Base-by-base conservation (phyloP, 1,140 invertebrate genomes). In the Lineus longissimus region DNA sequence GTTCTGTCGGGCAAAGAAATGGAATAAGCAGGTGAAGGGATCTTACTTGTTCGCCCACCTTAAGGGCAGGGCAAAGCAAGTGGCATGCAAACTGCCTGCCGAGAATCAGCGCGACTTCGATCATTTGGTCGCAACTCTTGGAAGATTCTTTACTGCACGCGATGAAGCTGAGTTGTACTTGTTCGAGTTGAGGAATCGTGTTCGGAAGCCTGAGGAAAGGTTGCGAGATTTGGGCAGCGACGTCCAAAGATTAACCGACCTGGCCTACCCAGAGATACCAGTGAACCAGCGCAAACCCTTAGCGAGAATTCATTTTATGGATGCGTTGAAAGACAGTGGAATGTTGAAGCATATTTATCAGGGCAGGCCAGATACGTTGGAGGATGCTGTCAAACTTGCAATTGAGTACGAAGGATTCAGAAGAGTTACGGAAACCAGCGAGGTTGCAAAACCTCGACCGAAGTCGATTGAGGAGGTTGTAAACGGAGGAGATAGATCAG, bases 131-230 rank as follows among this genome's bases (percentile, higher is more conserved):
- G 19, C n/a, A 27, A 27, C 47, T 51, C 25, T 51, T 6, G 19
- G 25, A 9, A 51, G 25, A 9, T 23, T 19, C 9, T 51, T 51
- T n/a, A 27, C 19, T 4, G 47, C 47, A 23, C 6, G 47, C 6
- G 25, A 51, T 51, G 19, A 51, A n/a, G n/a, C 47, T 19, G 47
- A 51, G n/a, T n/a, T 51, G 19, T 51, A 51, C n/a, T 27, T 51
- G 47, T 19, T 27, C n/a, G 47, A 51, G n/a, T 23, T 51, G 25
- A 19, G 47, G 9, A 51, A 51, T 51, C 47, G 47, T 51, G 25
- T 9, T 23, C 47, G 47, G n/a, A 19, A 27, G 9, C n/a, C 19
- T 6, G n/a, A 51, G 19, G 47, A 51, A 27, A 7, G 6, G 19
- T 27, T 51, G 9, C 47, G 47, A 23, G 47, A 51, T 19, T n/a